Base-by-base conservation (phyloP, 1,140 invertebrate species). In the Drosophila cardini region DNA sequence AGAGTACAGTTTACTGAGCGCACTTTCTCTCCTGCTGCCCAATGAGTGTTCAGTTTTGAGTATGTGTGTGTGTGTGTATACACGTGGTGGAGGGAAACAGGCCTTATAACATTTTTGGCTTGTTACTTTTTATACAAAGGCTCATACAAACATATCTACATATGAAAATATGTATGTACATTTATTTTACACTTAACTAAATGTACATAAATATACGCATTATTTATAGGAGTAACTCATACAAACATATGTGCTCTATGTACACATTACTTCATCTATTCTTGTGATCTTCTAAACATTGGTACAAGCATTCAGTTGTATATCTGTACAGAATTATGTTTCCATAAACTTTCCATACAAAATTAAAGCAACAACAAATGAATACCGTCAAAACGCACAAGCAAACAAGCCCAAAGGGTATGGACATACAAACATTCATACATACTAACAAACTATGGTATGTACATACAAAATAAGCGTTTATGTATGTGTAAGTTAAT, bases 51-150 rank as follows among this genome's bases (percentile, higher is more conserved):
- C 11, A 57, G 36, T n/a, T 21, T 42, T 52, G 13, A 30, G 21
- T 18, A 46, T 32, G 42, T 43, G 53, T 70, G 62, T 78, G 38
- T 74, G 72, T 72, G 64, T 80, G 79, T 86, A 90, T 90, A 85
- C 80, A 84, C 80, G 84, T 80, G 71, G 84, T 80, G 80, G 85
- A 78, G 85, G 74, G 57, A 86, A 89, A 78, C 76, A 74, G 78
- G 58, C 72, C 73, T 86, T 85, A 74, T 86, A 80, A 77, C 65
- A 78, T 77, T 83, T 76, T 85, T 84, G 81, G 76, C 64, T 75
- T 82, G 72, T 82, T 79, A 82, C 79, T 87, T 83, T 72, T 68
- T 69, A 43, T 76, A 79, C 69, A 68, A 67, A 52, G 61, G 45
- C 38, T 71, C 42, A 42, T 45, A 58, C 71, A 69, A 46, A 61